Percentiles rank a stretch among this genome's conserved stretches.
Evolutionary conservation across 2,113 vertebrate species (phyloP).

Genomic region (Triplophysa tibetana): DNA sequence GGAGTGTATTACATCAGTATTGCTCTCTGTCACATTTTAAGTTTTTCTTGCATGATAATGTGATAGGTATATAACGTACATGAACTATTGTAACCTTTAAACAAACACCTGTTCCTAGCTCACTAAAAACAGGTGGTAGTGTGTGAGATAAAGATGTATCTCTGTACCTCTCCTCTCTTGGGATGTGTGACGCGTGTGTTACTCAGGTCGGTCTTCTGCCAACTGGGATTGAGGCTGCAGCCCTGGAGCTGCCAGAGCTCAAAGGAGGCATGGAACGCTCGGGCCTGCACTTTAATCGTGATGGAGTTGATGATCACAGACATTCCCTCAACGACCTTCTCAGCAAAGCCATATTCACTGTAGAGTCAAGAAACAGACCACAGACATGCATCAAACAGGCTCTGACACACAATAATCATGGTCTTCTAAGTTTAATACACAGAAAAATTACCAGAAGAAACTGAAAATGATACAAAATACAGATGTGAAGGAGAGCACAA

Average conservation of each 20-base stretch:
- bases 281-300: slow-evolving; percentile 93
- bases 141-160: too few relatives aligned
- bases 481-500: too few relatives aligned
- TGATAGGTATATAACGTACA: too few relatives aligned
- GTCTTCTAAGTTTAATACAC: not conserved
- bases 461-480: too few relatives aligned
- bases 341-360: slow-evolving; percentile 98
- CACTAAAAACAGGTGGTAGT: too few relatives aligned
- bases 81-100: too few relatives aligned
- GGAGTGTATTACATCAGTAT: not conserved
- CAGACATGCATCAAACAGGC: not conserved
- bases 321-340: slow-evolving; percentile 99
- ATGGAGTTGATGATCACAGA: slow-evolving; percentile 94
- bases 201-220: slow-evolving; percentile 92
- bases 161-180: slow-evolving; percentile 88
- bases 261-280: slow-evolving; percentile 94
- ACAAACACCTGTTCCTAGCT: too few relatives aligned
- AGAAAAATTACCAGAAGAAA: not conserved
- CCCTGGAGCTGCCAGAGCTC: slow-evolving; percentile 98
- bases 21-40: not conserved
- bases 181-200: slow-evolving; percentile 92
- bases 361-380: slow-evolving; percentile 40
- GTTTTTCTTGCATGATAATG: not conserved
- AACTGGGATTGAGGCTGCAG: slow-evolving; percentile 93
- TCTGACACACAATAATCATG: not conserved